Evolutionary conservation across 2,113 vertebrate species (phyloP).

Genomic region (Ibidorhyncha struthersii): DNA sequence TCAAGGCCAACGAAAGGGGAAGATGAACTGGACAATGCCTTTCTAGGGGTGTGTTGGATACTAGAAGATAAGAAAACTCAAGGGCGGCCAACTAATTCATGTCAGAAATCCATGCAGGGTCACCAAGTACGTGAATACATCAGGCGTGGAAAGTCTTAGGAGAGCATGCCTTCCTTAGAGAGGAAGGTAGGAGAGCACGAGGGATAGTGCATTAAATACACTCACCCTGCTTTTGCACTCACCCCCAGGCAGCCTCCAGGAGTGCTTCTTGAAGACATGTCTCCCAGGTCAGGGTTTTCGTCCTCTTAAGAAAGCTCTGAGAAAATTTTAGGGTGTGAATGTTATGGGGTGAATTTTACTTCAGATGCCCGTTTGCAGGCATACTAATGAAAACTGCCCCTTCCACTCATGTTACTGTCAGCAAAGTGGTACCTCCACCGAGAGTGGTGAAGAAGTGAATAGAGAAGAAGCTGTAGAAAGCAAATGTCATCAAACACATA

Average conservation of each 20-base stretch:
- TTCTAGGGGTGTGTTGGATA: neutral
- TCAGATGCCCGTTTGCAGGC: neutral
- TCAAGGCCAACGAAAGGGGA: neutral
- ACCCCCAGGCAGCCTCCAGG: neutral
- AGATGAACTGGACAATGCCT: neutral
- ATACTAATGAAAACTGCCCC: neutral
- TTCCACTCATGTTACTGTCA: neutral
- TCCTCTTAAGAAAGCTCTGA: neutral
- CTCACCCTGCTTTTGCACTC: rapidly evolving
- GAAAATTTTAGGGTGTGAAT: rapidly evolving
- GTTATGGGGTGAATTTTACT: neutral
- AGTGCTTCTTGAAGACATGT: neutral
- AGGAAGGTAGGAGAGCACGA: neutral
- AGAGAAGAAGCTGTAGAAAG: neutral
- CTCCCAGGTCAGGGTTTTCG: neutral
- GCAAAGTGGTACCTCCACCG: neutral
- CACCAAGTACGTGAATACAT: neutral
- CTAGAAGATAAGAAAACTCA: neutral
- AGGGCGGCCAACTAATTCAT: neutral
- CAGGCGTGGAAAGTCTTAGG: neutral
- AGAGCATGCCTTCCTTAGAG: no score
- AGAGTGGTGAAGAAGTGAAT: neutral
- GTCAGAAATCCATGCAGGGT: neutral
- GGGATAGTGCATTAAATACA: neutral
- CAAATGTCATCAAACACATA: neutral